Base-by-base conservation (phyloP, 23 tunicate species). In the Ciona savignyi region DNA sequence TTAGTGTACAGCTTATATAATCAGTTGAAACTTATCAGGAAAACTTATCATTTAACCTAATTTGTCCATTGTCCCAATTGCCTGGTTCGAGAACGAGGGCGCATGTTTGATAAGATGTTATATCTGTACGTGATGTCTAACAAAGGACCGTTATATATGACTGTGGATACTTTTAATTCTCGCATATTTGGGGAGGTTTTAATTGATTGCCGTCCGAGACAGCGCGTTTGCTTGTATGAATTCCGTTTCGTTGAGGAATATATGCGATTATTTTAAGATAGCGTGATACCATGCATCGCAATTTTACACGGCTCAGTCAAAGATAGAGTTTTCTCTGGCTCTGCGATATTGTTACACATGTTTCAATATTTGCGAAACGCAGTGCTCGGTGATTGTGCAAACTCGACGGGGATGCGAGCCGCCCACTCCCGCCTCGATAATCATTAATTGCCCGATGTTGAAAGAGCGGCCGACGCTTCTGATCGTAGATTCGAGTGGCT, bases 371-470 rank as follows among this genome's bases (percentile, higher is more conserved):
- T 63, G 67, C 26, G 28, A 4, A n/a, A n/a, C 67, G 15, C 67
- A n/a, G 35, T 29, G 49, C 76, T 51, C 56, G 32, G 76, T 60
- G 30, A 60, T 21, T 74, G 32, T 30, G 56, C 35, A 33, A 63
- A 76, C 80, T 63, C 61, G 75, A 62, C 51, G 29, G 67, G 28
- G 67, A 4, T 63, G 26, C 67, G 67, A 63, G 67, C 28, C 27
- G 28, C 67, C 67, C 33, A 42, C 63, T 49, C 62, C 80, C 73
- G 80, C 87, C 69, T 27, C 33, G 87, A 65, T 75, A 82, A 82
- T 82, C 62, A 82, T 82, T 82, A 82, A 82, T 82, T 74, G 73
- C 62, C 33, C 87, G 83, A 67, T 74, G 65, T 67, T 82, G 51
- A 82, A 82, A 72, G 1, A 15, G 75, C 80, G 80, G 87, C 70